A percentile compares a stretch with the other conserved stretches of the same genome.
Conservation (phyloP, 2,113 vertebrate genomes). For the Ictalurus furcatus region DNA sequence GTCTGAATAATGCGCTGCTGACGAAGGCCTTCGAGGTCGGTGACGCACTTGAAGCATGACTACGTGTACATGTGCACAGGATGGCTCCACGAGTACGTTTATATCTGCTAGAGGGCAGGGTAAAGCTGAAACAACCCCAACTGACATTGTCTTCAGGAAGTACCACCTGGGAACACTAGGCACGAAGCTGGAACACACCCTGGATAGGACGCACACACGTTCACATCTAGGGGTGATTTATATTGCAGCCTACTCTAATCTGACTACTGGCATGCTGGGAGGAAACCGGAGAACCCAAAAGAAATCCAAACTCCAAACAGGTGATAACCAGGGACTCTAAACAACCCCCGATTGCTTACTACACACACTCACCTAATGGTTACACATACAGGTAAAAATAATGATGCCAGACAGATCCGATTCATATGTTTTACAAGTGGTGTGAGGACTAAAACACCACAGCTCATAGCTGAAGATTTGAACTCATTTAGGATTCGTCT, state of each 20-base stretch:
- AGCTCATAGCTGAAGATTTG: background rate
- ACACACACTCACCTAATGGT: background rate
- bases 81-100: background rate
- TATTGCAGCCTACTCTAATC: background rate
- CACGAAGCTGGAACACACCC: background rate
- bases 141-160: background rate
- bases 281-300: background rate
- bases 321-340: background rate
- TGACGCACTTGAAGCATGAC: background rate
- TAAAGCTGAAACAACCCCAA: background rate
- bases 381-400: background rate
- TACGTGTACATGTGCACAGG: background rate
- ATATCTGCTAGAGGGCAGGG: background rate
- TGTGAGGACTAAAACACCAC: background rate
- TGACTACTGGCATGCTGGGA: background rate
- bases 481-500: background rate
- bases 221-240: constrained; percentile 16
- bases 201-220: constrained; percentile 36
- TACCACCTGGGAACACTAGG: background rate
- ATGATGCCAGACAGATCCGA: background rate
- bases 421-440: background rate
- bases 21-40: background rate
- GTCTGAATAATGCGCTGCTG: background rate
- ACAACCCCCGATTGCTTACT: background rate
- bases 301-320: too few species aligned